Base-by-base conservation (phyloP, 1,140 invertebrate genomes). In the Zelostemma sp. region DNA sequence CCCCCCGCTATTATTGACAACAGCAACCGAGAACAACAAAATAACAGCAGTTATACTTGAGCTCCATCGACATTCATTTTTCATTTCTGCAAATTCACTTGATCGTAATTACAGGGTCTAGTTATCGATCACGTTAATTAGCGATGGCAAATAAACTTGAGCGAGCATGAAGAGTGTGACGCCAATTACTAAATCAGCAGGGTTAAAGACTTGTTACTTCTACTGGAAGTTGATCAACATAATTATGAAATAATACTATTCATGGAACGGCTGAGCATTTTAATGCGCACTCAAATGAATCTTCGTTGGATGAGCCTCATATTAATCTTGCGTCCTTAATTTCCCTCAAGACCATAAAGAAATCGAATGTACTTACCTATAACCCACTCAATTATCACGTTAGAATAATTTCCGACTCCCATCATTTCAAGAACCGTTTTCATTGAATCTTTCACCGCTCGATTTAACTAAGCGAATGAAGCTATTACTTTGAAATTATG, bases 341-440 rank as follows among this genome's bases (percentile, higher is more conserved):
- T 64, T 64, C 47, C 47, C 54, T 47, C 41, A 25, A 33, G 41
- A 57, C 54, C 57, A 35, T 51, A 47, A 35, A 38, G 46, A 57
- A 58, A 64, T 64, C 43, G 54, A 65, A 58, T 58, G 57, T 31
- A 65, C 55, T 35, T 59, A 41, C 35, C 62, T 58, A 65, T 65
- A 65, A 65, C 58, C 49, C 21, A 59, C 48, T 59, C 35, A 59
- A 65, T 65, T 65, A 65, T 65, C 47, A 54, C 43, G 54, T 58
- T 55, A 40, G 49, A 58, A 58, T 58, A 65, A 58, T 47, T 48
- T 31, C n/a, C 50, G 33, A 14, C 18, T 64, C 51, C 48, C 47
- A 50, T 38, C 48, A 17, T 1, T 17, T 14, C 49, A 25, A 35
- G 19, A 25, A 8, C n/a, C 3, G 21, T 14, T 15, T 41, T 15